Percentiles rank a stretch among this genome's conserved stretches.
These are phyloP conservation scores for Silurus lanzhouensis DNA, from an alignment of 2,797 vertebrate species.

Conservation along the genomic window DNA sequence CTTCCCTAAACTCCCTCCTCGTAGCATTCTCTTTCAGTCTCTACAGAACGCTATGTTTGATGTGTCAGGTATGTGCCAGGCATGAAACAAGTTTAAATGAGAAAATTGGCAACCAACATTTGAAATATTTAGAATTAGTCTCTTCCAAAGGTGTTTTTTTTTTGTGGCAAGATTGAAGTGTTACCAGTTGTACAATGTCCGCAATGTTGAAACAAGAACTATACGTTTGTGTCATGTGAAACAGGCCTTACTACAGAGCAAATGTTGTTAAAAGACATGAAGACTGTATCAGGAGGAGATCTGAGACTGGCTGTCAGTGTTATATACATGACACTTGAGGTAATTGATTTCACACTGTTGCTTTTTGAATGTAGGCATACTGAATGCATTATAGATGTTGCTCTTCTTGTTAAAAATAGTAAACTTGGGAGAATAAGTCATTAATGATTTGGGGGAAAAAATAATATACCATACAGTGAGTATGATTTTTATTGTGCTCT, in stretches of 20 bases:
- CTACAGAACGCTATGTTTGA: conserved; percentile 88
- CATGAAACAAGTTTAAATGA: background rate
- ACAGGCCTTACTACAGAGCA: conserved; percentile 87
- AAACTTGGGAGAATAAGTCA: background rate
- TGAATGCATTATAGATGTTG: background rate
- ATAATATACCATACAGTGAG: background rate
- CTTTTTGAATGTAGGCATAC: background rate
- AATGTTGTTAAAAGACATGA: conserved; percentile 93
- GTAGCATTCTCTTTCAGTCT: conserved; percentile 77
- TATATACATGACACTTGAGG: conserved; percentile 83
- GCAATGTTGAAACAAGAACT: background rate
- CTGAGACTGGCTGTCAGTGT: conserved; percentile 75
- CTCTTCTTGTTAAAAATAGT: background rate
- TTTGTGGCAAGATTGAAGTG: background rate
- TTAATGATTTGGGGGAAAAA: background rate
- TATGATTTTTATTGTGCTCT: background rate
- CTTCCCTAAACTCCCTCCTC: conserved; percentile 80
- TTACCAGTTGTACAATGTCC: background rate
- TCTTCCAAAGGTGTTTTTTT: background rate
- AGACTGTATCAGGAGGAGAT: conserved; percentile 70
- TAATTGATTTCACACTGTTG: conserved; percentile 58
- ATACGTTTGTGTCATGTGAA: conserved; percentile 6
- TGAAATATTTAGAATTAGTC: background rate
- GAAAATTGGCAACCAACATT: background rate
- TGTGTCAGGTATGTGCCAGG: conserved; percentile 78